Percentiles rank a stretch among this genome's conserved stretches.
Evolutionary conservation across 2,888 invertebrate species (phyloP).

Genomic region (Meghimatium bilineatum): DNA sequence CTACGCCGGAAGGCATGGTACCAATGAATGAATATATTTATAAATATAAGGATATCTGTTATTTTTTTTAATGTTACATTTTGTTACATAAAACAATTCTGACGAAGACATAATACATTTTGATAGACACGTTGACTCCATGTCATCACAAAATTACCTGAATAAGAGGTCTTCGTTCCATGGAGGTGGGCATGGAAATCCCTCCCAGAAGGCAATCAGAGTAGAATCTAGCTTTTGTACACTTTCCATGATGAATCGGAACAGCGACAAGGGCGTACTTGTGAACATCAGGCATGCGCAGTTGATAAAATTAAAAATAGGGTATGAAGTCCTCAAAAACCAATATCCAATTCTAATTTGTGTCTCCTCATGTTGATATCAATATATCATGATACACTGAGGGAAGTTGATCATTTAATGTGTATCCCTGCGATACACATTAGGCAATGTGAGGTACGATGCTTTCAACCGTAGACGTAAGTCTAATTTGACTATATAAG

Average conservation of each 20-base stretch:
- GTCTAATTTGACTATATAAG: too few relatives aligned
- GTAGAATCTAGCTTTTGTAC: conserved; percentile 52
- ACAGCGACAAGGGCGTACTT: conserved; percentile 35
- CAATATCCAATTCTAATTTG: background rate
- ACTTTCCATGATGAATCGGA: conserved; percentile 44
- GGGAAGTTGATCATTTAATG: background rate
- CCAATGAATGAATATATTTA: too few relatives aligned
- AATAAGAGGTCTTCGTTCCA: conserved; percentile 58
- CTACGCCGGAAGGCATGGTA: too few relatives aligned
- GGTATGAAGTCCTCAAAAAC: background rate
- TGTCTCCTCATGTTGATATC: background rate
- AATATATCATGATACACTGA: background rate
- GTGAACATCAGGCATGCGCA: conserved; percentile 40
- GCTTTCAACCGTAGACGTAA: too few relatives aligned
- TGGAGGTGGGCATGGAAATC: conserved; percentile 59
- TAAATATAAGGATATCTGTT: too few relatives aligned
- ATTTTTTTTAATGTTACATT: too few relatives aligned
- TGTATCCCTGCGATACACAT: background rate
- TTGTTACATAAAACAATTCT: too few relatives aligned
- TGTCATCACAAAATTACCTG: conserved; percentile 8
- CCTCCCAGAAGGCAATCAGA: conserved; percentile 55
- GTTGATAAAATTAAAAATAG: background rate
- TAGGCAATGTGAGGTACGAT: too few relatives aligned
- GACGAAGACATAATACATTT: too few relatives aligned
- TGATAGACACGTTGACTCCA: background rate